These are phyloP conservation scores for Octonoba sinensis DNA, from an alignment of 2,888 invertebrate species.

Conservation along the genomic window DNA sequence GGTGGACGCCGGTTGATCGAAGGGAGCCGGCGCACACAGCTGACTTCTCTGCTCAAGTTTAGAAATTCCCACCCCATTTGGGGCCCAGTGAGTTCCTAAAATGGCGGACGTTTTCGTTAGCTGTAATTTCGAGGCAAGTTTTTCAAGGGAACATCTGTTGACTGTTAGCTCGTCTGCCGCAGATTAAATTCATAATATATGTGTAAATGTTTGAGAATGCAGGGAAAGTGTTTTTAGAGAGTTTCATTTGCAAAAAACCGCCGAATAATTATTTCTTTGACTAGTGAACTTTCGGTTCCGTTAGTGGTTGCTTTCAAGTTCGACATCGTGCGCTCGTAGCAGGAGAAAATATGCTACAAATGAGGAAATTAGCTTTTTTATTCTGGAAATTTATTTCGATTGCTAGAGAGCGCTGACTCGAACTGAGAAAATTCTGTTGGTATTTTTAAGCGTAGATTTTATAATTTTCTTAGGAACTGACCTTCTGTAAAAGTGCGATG, in stretches of 20 bases:
- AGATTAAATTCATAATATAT: no score
- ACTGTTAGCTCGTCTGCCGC: background rate
- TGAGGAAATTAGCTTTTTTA: no score
- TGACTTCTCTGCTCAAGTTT: background rate
- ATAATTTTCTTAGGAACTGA: background rate
- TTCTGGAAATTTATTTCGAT: no score
- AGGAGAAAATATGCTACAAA: no score
- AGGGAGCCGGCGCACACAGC: slow-evolving; percentile 55
- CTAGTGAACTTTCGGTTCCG: slow-evolving; percentile 41
- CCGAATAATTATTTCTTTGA: background rate
- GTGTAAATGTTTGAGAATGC: background rate
- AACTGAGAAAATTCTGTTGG: background rate
- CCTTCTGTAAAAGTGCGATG: slow-evolving; percentile 18
- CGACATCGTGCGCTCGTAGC: no score
- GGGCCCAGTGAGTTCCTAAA: slow-evolving; percentile 18
- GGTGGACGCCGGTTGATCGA: slow-evolving; percentile 43
- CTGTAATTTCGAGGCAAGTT: background rate
- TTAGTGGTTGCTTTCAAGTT: slow-evolving; percentile 43
- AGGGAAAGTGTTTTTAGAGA: background rate
- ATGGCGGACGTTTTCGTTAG: slow-evolving; percentile 37
- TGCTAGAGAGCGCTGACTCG: no score
- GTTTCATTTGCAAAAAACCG: background rate
- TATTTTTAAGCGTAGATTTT: background rate
- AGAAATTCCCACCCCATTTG: slow-evolving; percentile 38
- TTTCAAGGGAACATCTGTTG: background rate